Evolutionary conservation across 2,113 vertebrate genomes (phyloP).

Genomic region (Salminus brasiliensis): DNA sequence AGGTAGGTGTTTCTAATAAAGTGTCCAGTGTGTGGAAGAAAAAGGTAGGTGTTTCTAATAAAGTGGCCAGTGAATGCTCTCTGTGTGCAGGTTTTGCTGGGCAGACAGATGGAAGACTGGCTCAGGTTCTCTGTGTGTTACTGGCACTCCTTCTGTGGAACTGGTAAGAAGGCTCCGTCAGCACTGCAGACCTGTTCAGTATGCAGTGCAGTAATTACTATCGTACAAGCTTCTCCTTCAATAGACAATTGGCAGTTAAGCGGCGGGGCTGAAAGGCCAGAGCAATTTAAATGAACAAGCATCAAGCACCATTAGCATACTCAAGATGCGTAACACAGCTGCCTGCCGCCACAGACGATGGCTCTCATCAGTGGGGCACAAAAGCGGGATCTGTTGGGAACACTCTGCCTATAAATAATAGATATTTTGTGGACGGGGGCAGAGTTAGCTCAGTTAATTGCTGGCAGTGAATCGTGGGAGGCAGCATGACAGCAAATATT

Average conservation of each 20-base stretch:
- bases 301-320: conserved; percentile 4
- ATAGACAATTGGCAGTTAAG: neutral
- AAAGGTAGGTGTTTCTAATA: too few species aligned
- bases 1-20: too few species aligned
- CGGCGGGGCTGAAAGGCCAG: conserved; percentile 6
- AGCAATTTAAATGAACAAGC: conserved; percentile 21
- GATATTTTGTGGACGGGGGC: neutral
- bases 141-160: conserved; percentile 73
- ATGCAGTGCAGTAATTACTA: conserved; percentile 19
- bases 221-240: conserved; percentile 9
- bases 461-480: neutral
- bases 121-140: conserved; percentile 74
- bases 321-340: conserved; percentile 39
- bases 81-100: conserved; percentile 65
- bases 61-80: too few species aligned
- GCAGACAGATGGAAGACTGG: conserved; percentile 73
- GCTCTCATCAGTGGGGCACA: neutral
- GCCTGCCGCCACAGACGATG: neutral
- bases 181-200: neutral
- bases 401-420: neutral
- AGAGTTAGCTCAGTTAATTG: neutral
- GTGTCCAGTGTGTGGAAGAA: too few species aligned
- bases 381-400: neutral
- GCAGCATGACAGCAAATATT: neutral
- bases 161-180: conserved; percentile 51